These are phyloP conservation scores for Oryzias javanicus DNA, from an alignment of 2,113 vertebrate species.

Conservation along the genomic window DNA sequence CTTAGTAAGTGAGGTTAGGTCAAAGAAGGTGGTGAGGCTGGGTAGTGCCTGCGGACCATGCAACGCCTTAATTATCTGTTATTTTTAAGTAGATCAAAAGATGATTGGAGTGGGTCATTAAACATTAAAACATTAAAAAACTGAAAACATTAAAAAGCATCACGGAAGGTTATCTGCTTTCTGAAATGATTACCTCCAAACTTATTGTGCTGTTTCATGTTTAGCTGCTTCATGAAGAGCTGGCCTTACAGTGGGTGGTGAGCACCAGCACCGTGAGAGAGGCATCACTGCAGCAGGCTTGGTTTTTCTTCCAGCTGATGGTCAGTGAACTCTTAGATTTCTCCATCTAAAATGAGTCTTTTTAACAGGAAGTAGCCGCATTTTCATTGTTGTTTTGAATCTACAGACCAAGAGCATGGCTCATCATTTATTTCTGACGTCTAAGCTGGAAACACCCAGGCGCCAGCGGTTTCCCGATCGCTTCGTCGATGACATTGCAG, in stretches of 20 bases:
- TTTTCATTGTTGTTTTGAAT: not conserved
- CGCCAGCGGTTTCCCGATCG: constrained; percentile 86
- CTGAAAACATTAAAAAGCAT: too few relatives aligned
- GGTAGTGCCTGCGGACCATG: too few relatives aligned
- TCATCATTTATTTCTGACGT: constrained; percentile 83
- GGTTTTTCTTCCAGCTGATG: constrained; percentile 93
- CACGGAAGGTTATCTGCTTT: not conserved
- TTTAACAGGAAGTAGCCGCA: not conserved
- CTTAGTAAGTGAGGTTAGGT: too few relatives aligned
- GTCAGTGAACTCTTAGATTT: constrained; percentile 61
- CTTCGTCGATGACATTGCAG: constrained; percentile 85
- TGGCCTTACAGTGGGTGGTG: constrained; percentile 91
- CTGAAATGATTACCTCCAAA: constrained; percentile 4
- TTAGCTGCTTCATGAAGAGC: constrained; percentile 87
- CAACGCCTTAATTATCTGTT: too few relatives aligned
- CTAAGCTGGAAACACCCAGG: constrained; percentile 76
- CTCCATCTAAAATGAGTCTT: too few relatives aligned
- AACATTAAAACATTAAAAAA: too few relatives aligned
- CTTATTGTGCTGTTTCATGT: constrained; percentile 13
- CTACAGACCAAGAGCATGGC: constrained; percentile 86
- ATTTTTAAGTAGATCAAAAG: too few relatives aligned
- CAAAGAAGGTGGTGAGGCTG: too few relatives aligned
- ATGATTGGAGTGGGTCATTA: too few relatives aligned
- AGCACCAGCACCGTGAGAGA: constrained; percentile 83
- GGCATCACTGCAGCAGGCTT: constrained; percentile 84